Evolutionary conservation across 1,140 invertebrate genomes (phyloP), one percentile per base, ranked within the genome.

Genomic region (Oreohelix idahoensis): DNA sequence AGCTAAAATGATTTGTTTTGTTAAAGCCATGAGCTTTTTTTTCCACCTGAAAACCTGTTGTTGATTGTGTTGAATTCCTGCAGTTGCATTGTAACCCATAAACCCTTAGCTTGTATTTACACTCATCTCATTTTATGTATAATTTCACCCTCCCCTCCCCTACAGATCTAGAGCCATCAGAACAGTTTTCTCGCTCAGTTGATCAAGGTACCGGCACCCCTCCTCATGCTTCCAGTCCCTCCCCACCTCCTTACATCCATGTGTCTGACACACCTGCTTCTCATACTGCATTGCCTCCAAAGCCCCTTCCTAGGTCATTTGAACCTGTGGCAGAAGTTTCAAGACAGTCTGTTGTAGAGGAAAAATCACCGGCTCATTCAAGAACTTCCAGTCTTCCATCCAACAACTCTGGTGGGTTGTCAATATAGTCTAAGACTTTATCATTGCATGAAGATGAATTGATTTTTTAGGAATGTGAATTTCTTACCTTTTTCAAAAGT

Each of bases 161-260:
- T 35, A 20, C 32, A 87, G 86, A 82, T 26, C 45, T 83, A 49
- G 84, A 85, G 20, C 86, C 86, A 13, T 82, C 82, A 17, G 86
- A 85, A 42, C 84, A 85, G 35, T 85, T 84, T 71, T 74, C 79
- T n/a, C 83, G 74, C 2, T 83, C 51, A n/a, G 1, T 39, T 0
- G 51, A 78, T 26, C 42, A 32, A 0, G 82, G 81, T 17, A 58
- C 74, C 4, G 79, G 81, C n/a, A 78, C 45, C n/a, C 79, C 82
- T 0, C 81, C 81, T 2, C 45, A 79, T 23, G 84, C 84, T n/a
- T 35, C 73, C 35, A 87, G 83, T 63, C 84, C 85, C 0, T 79
- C 77, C 11, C 83, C 69, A 42, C 63, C 81, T 29, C 26, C 69
- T 0, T 42, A 71, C 39, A 49, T 39, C 49, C 35, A 49, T 11